Conservation (phyloP, 2,797 vertebrate genomes). For the Echiichthys vipera region DNA sequence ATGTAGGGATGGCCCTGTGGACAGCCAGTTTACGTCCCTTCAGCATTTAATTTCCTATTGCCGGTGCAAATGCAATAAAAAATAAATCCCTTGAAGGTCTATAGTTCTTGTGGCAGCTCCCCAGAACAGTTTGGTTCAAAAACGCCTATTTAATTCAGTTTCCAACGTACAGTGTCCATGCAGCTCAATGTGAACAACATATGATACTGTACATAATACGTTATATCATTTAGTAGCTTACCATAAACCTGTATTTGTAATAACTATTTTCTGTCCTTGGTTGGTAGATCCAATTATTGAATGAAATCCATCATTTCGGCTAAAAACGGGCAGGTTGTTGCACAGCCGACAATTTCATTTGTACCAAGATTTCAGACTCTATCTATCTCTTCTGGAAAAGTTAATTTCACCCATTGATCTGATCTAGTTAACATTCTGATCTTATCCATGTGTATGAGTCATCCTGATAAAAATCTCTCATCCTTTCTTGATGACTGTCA, state of each 20-base stretch:
- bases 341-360: neutral
- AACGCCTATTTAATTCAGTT: too few relatives aligned
- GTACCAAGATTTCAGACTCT: slow-evolving; percentile 2
- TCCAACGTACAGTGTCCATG: too few relatives aligned
- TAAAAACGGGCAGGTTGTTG: neutral
- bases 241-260: neutral
- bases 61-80: too few relatives aligned
- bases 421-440: slow-evolving; percentile 23
- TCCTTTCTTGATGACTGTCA: neutral
- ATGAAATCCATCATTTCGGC: neutral
- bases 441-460: slow-evolving; percentile 19
- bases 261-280: neutral
- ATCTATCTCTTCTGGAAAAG: slow-evolving; percentile 16
- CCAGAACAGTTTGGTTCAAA: too few relatives aligned
- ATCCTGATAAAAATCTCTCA: slow-evolving; percentile 32
- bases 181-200: neutral
- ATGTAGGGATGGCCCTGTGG: too few relatives aligned
- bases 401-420: slow-evolving; percentile 12
- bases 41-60: too few relatives aligned
- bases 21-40: too few relatives aligned
- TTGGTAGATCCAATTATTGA: neutral
- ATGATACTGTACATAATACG: neutral
- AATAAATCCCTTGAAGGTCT: too few relatives aligned
- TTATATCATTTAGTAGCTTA: neutral
- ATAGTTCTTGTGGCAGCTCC: too few relatives aligned